Percentiles rank a stretch among this genome's conserved stretches.
Evolutionary conservation across 2,113 vertebrate genomes (phyloP).

Genomic region (Phrynosoma blainvillii): DNA sequence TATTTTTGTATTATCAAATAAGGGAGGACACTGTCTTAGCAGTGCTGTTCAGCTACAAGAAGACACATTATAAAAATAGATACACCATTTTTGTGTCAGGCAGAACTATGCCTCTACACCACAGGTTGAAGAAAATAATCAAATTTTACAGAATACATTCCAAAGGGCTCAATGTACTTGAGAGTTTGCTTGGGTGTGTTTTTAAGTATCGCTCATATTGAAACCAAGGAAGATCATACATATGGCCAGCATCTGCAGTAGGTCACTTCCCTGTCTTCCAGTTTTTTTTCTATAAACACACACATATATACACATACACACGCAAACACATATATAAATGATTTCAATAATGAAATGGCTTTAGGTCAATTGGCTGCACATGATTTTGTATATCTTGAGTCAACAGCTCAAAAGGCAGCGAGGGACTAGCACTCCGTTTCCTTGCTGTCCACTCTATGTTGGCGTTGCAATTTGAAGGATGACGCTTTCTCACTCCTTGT

Average conservation of each 20-base stretch:
- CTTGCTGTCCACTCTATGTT: slow-evolving; percentile 90
- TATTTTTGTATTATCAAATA: slow-evolving; percentile 1
- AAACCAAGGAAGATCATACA: slow-evolving; percentile 69
- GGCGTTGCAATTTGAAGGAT: slow-evolving; percentile 87
- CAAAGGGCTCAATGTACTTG: slow-evolving; percentile 63
- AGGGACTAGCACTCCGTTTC: slow-evolving; percentile 89
- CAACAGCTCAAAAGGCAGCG: rapidly evolving
- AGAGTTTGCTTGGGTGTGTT: slow-evolving; percentile 50
- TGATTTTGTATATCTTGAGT: not conserved
- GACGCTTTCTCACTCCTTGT: slow-evolving; percentile 83
- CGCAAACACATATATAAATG: slow-evolving; percentile 51
- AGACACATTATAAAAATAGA: slow-evolving; percentile 70
- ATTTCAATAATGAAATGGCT: slow-evolving; percentile 67
- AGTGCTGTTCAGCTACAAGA: slow-evolving; percentile 64
- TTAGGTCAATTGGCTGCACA: slow-evolving; percentile 41
- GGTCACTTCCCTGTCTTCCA: slow-evolving; percentile 62
- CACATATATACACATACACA: slow-evolving; percentile 32
- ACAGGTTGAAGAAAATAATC: slow-evolving; percentile 71
- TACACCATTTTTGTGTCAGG: slow-evolving; percentile 51
- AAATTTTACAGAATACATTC: slow-evolving; percentile 62
- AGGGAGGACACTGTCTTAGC: slow-evolving; percentile 39
- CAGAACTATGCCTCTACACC: slow-evolving; percentile 63
- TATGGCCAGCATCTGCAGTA: slow-evolving; percentile 71
- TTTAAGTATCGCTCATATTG: slow-evolving; percentile 56
- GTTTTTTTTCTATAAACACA: slow-evolving; percentile 46